phyloP scores from a whole-genome alignment of 2,888 invertebrate genomes.

The Dicyrtoma fusca region DNA sequence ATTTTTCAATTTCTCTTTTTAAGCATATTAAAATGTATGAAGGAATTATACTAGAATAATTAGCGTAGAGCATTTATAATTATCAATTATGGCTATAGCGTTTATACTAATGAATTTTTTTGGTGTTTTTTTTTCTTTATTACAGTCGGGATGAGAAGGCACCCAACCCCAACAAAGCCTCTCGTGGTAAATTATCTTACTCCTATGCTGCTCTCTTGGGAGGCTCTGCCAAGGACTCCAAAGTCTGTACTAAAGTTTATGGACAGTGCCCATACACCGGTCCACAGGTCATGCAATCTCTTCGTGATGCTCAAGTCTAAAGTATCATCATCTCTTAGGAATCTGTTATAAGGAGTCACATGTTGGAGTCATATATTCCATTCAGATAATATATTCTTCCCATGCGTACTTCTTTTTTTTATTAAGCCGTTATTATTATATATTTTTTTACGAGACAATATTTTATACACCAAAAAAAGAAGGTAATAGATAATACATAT shows the following conservation, averaged over 20 bases:
- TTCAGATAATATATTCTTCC: too few species aligned
- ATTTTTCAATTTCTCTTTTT: not conserved
- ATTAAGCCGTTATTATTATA: not conserved
- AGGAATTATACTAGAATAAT: not conserved
- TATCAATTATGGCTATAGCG: too few species aligned
- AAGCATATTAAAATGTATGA: not conserved
- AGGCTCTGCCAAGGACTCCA: conserved; percentile 44
- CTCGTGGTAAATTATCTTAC: conserved; percentile 52
- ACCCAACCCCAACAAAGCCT: conserved; percentile 47
- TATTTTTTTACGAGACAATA: too few species aligned
- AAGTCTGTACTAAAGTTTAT: conserved; percentile 49
- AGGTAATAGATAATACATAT: too few species aligned
- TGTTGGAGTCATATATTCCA: too few species aligned
- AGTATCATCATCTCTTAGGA: not conserved
- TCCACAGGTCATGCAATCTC: conserved; percentile 47
- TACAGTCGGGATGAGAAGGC: conserved; percentile 53
- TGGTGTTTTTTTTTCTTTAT: conserved; percentile 11
- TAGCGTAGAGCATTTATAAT: too few species aligned
- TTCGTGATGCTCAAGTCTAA: conserved; percentile 51
- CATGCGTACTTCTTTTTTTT: not conserved
- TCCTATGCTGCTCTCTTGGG: conserved; percentile 52
- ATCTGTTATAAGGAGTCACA: too few species aligned
- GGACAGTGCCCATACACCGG: conserved; percentile 50
- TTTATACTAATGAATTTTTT: not conserved
- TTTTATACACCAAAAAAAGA: too few species aligned